Evolutionary conservation across 2,113 vertebrate genomes (phyloP).

Genomic region (Cryptomyrus ogoouensis): DNA sequence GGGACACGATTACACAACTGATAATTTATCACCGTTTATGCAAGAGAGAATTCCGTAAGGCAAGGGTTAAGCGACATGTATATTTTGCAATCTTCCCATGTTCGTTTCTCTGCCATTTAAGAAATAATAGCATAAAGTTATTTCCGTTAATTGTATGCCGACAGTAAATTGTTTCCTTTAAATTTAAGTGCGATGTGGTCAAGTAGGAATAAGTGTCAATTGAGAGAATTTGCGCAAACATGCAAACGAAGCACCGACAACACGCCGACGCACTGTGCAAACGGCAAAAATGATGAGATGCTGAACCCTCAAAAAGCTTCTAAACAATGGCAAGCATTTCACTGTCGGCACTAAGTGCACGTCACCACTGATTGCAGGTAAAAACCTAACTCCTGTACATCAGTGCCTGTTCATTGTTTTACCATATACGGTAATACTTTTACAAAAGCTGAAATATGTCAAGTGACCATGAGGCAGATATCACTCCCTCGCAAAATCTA

Average conservation of each 20-base stretch:
- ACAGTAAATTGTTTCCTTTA: neutral
- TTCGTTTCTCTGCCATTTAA: neutral
- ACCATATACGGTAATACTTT: constrained; percentile 11
- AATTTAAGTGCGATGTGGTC: neutral
- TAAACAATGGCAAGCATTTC: neutral
- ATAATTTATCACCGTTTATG: neutral
- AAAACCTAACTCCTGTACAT: constrained; percentile 1
- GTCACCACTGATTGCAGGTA: neutral
- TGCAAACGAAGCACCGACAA: neutral
- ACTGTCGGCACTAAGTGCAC: neutral
- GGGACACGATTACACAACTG: neutral
- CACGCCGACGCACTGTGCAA: neutral
- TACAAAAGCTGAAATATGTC: constrained; percentile 10
- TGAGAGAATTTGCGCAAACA: neutral
- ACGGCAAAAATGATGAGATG: neutral
- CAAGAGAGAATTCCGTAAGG: neutral
- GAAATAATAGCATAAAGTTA: neutral
- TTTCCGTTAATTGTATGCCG: neutral
- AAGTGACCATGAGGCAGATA: neutral
- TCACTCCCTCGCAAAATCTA: constrained; percentile 3
- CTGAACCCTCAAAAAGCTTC: neutral
- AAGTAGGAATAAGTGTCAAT: neutral
- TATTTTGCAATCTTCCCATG: neutral
- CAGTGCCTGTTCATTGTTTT: constrained; percentile 10
- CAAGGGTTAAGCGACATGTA: neutral